These are phyloP conservation scores for Ruditapes philippinarum DNA, from an alignment of 1,140 invertebrate genomes.

Conservation along the genomic window DNA sequence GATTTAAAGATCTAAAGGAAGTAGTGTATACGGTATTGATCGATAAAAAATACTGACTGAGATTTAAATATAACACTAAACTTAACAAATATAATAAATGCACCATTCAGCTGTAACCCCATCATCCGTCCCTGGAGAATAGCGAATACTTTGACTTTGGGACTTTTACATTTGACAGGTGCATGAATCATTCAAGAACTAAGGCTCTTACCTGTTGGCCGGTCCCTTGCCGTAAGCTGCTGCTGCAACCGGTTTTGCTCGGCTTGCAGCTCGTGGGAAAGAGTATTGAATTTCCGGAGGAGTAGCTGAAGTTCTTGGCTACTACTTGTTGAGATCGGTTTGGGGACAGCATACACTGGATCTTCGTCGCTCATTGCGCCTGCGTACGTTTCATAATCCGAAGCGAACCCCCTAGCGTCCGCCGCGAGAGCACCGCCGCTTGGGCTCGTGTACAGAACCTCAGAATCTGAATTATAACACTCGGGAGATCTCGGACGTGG, in stretches of 20 bases:
- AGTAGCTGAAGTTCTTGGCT: constrained; percentile 87
- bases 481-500: constrained; percentile 83
- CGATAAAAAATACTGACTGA: too few relatives aligned
- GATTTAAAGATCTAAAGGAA: too few relatives aligned
- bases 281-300: constrained; percentile 90
- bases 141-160: too few relatives aligned
- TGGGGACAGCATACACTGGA: constrained; percentile 82
- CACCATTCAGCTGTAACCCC: too few relatives aligned
- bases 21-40: too few relatives aligned
- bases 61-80: too few relatives aligned
- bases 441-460: constrained; percentile 87
- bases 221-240: constrained; percentile 83
- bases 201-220: constrained; percentile 77
- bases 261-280: constrained; percentile 86
- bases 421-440: constrained; percentile 86
- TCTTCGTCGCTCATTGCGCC: constrained; percentile 83
- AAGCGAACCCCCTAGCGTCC: constrained; percentile 85
- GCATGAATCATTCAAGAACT: too few relatives aligned
- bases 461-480: constrained; percentile 93
- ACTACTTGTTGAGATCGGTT: constrained; percentile 78
- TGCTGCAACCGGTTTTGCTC: constrained; percentile 85
- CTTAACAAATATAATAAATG: too few relatives aligned
- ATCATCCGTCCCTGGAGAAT: too few relatives aligned
- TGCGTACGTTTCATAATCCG: constrained; percentile 84
- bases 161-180: too few relatives aligned